A percentile compares a stretch with the other conserved stretches of the same genome.
These are phyloP conservation scores for Aramus guarauna DNA, from an alignment of 2,113 vertebrate species.

Conservation along the genomic window DNA sequence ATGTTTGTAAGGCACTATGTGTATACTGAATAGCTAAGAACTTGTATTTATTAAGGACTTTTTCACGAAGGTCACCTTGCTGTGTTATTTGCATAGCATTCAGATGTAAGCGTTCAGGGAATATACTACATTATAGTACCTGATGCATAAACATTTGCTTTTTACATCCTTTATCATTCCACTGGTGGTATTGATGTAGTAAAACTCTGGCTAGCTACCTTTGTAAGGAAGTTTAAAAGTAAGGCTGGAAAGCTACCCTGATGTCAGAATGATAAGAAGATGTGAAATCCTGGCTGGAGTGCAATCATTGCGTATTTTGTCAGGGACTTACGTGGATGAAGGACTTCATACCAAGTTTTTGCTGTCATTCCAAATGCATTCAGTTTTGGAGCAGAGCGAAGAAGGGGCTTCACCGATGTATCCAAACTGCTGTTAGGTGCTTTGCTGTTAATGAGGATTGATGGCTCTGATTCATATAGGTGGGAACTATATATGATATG, in stretches of 20 bases:
- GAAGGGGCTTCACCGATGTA: not conserved
- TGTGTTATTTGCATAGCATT: not conserved
- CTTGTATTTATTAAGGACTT: not conserved
- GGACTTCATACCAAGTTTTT: not conserved
- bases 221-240: not conserved
- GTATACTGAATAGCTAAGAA: not conserved
- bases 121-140: not conserved
- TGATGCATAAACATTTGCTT: not conserved
- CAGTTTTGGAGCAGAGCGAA: not conserved
- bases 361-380: not conserved
- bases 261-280: not conserved
- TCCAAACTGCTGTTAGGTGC: not conserved
- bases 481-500: not conserved
- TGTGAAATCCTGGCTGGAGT: not conserved
- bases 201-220: not conserved
- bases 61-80: not conserved
- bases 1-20: not conserved
- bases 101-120: not conserved
- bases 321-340: not conserved
- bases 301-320: not conserved
- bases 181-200: not conserved
- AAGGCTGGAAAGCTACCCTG: not conserved
- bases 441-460: not conserved
- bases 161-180: not conserved
- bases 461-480: not conserved